These are phyloP conservation scores for Lycophotia porphyrea DNA, from an alignment of 2,888 invertebrate genomes.

Conservation along the genomic window DNA sequence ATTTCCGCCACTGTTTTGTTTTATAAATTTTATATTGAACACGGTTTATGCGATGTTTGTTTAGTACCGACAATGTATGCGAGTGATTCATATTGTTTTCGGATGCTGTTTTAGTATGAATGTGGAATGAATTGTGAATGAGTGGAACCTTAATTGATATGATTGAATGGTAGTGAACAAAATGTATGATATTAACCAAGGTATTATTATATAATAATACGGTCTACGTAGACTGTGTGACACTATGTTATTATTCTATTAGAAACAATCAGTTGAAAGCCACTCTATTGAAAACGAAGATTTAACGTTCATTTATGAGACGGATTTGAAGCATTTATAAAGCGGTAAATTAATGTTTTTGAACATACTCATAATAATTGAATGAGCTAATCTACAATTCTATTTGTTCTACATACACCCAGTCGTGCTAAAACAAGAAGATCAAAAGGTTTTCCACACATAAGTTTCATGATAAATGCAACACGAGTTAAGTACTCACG, in stretches of 20 bases:
- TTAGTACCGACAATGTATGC: constrained; percentile 52
- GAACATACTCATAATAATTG: background rate
- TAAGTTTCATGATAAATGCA: constrained; percentile 21
- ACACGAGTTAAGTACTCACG: background rate
- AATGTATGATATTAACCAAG: background rate
- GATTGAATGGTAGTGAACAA: background rate
- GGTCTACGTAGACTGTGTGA: background rate
- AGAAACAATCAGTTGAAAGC: background rate
- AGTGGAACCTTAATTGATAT: constrained; percentile 6
- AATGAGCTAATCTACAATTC: background rate
- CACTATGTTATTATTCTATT: background rate
- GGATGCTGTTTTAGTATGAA: constrained; percentile 12
- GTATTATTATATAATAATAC: background rate
- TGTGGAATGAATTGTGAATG: constrained; percentile 7
- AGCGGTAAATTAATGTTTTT: background rate
- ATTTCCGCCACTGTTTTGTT: constrained; percentile 74
- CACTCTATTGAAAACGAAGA: background rate
- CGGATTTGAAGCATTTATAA: background rate
- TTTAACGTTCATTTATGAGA: background rate
- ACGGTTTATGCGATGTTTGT: constrained; percentile 56
- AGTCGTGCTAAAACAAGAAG: background rate
- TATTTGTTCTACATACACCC: background rate
- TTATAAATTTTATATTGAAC: constrained; percentile 67
- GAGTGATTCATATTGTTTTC: constrained; percentile 60
- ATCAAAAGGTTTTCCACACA: background rate